These are phyloP conservation scores for Pristionchus exspectatus DNA, from an alignment of 2,888 invertebrate genomes.

Conservation along the genomic window DNA sequence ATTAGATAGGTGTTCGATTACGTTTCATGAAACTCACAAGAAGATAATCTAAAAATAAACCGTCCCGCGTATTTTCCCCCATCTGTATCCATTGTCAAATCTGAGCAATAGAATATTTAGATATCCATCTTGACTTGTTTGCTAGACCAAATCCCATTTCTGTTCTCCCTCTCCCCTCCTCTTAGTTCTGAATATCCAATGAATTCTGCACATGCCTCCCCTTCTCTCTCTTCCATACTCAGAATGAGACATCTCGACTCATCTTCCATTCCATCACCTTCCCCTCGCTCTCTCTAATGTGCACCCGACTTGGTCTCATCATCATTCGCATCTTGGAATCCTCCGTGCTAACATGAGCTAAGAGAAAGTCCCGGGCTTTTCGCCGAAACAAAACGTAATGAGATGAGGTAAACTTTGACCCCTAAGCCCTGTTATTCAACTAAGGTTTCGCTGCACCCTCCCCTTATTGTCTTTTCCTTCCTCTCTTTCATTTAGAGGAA, in stretches of 20 bases:
- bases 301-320: not conserved
- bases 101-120: too few species aligned
- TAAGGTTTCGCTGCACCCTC: not conserved
- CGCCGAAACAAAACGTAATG: not conserved
- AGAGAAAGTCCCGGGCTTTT: too few species aligned
- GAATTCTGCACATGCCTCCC: not conserved
- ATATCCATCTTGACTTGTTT: not conserved
- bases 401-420: not conserved
- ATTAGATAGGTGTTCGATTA: not conserved
- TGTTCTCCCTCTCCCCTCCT: conserved; percentile 14
- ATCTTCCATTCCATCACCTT: not conserved
- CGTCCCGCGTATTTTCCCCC: not conserved
- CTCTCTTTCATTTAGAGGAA: conserved; percentile 29
- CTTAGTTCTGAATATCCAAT: conserved; percentile 33
- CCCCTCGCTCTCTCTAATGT: not conserved
- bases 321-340: too few species aligned
- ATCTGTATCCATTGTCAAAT: not conserved
- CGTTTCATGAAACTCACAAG: not conserved
- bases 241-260: not conserved
- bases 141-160: not conserved
- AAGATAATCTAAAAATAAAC: not conserved
- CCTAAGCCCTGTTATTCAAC: not conserved
- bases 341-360: too few species aligned
- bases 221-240: not conserved
- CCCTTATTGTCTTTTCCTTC: not conserved